A percentile compares a stretch with the other conserved stretches of the same genome.
Evolutionary conservation across 2,113 vertebrate genomes (phyloP).

Genomic region (Alosa alosa): DNA sequence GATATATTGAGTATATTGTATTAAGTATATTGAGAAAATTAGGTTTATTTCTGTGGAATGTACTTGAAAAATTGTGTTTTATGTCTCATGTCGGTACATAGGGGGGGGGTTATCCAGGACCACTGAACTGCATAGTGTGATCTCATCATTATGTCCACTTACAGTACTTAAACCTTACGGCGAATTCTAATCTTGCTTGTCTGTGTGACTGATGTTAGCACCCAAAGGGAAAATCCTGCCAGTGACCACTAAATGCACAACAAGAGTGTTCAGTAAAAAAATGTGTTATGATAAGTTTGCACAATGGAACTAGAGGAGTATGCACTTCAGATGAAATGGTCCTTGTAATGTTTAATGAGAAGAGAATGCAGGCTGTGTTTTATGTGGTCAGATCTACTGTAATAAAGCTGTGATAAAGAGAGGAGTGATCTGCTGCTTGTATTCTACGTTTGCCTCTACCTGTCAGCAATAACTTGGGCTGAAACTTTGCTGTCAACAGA

Average conservation of each 20-base stretch:
- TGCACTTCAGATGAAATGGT: conserved; percentile 32
- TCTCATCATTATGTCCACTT: neutral
- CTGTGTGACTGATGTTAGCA: neutral
- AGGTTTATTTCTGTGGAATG: conserved; percentile 50
- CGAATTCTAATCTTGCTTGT: conserved; percentile 29
- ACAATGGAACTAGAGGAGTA: conserved; percentile 37
- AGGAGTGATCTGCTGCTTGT: neutral
- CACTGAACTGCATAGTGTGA: neutral
- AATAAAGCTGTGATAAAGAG: conserved; percentile 60
- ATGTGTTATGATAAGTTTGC: conserved; percentile 41
- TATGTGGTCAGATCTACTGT: conserved; percentile 50
- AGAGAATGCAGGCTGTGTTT: conserved; percentile 45
- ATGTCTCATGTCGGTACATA: conserved; percentile 45
- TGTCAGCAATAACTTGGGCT: neutral
- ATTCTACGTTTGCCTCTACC: neutral
- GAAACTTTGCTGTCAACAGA: neutral
- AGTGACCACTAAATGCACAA: neutral
- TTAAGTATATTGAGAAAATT: conserved; percentile 53
- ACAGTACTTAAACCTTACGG: neutral
- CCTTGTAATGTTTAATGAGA: conserved; percentile 42
- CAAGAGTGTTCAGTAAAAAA: neutral
- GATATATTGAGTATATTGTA: conserved; percentile 29
- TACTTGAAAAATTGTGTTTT: conserved; percentile 59
- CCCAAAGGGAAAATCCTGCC: neutral
- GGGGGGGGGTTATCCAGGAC: neutral